Evolutionary conservation across 2,797 vertebrate genomes (phyloP), one percentile per base, ranked within the genome.

Genomic region (Oceanodroma leucorhoa): DNA sequence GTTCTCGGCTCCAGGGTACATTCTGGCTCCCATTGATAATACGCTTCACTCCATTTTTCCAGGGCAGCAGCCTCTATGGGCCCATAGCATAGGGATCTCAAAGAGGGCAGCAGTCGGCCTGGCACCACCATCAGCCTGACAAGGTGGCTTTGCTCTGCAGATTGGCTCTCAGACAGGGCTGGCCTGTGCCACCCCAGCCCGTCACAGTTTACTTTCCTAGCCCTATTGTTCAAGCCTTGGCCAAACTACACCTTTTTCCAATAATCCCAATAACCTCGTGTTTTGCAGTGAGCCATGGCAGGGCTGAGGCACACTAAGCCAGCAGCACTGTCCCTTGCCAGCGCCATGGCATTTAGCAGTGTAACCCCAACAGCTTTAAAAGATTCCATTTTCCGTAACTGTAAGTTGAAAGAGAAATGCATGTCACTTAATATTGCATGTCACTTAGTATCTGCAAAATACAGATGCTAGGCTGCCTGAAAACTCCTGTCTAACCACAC

Each of bases 1-100:
- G 29, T 36, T 86, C 27, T 80, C 18, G 6, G 41, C 43, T 53
- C 58, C 0, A 0, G 1, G 6, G 5, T 87, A 23, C 3, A 2
- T 79, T 70, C 51, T 38, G 50, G 32, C 46, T 81, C 14, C 32
- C 14, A 2, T 5, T 50, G 46, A 57, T 54, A 24, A 81, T 51
- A 71, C 0, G 0, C 20, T 64, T 92, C 29, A 5, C 8, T 72
- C 51, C 0, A 2, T 75, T 84, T 78, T 71, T 61, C 58, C 57
- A 69, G 66, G 27, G 54, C 15, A 55, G 78, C 41, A 75, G 41
- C 40, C 48, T 62, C 48, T 0, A 0, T 14, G 38, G 26, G 45
- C n/a, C 53, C 29, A 16, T 11, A 40, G 57, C n/a, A 34, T 24
- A 53, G 75, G 30, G 54, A 67, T 61, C 46, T 86, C 70, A 24